These are phyloP conservation scores for Thumatha senex DNA, from an alignment of 2,888 invertebrate genomes.

Conservation along the genomic window DNA sequence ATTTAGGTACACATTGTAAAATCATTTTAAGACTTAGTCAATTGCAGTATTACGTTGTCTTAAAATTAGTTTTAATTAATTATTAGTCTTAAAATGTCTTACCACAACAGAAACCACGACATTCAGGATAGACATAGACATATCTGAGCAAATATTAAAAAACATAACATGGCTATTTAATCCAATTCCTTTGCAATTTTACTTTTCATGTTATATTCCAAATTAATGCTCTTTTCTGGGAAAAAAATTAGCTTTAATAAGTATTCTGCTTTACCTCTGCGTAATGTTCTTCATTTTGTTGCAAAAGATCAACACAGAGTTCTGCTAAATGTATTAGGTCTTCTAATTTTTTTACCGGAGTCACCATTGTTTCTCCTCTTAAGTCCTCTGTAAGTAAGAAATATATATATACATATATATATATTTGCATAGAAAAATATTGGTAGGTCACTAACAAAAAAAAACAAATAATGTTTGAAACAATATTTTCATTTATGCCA, in stretches of 20 bases:
- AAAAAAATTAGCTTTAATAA: constrained; percentile 11
- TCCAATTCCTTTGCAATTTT: not conserved
- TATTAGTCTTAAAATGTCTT: constrained; percentile 49
- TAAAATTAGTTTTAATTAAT: not conserved
- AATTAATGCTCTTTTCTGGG: constrained; percentile 29
- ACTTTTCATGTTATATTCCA: constrained; percentile 34
- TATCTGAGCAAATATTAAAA: constrained; percentile 44
- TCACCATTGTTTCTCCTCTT: constrained; percentile 91
- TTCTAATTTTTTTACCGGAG: constrained; percentile 95
- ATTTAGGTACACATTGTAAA: constrained; percentile 46
- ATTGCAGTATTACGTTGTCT: not conserved
- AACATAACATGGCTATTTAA: constrained; percentile 32
- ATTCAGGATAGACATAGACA: constrained; percentile 60
- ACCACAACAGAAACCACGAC: constrained; percentile 62
- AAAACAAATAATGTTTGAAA: too few species aligned
- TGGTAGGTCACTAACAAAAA: too few species aligned
- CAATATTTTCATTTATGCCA: too few species aligned
- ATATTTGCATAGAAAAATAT: too few species aligned
- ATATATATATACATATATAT: too few species aligned
- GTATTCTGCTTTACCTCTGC: constrained; percentile 90
- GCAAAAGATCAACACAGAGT: constrained; percentile 98
- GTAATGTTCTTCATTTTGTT: constrained; percentile 99
- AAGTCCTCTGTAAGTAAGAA: constrained; percentile 86
- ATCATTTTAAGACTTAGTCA: constrained; percentile 50
- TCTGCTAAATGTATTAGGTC: constrained; percentile 98